Conservation (phyloP, 2,797 vertebrate genomes). For the Furcifer pardalis region DNA sequence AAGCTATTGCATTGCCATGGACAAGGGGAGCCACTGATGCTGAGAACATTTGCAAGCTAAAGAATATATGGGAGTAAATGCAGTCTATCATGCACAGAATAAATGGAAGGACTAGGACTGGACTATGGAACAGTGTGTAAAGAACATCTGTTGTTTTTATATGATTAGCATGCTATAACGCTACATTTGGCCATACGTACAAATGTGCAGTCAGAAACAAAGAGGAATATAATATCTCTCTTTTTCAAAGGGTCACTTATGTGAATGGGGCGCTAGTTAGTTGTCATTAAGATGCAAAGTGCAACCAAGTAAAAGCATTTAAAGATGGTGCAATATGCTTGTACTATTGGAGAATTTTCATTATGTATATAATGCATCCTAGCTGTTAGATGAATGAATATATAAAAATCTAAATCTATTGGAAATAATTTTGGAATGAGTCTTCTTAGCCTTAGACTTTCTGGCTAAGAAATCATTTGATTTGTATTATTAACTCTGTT, state of each 20-base stretch:
- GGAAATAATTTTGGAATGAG: neutral
- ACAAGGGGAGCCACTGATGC: neutral
- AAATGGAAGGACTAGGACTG: neutral
- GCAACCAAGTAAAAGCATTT: neutral
- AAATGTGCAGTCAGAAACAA: neutral
- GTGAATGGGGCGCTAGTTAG: neutral
- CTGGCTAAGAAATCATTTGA: neutral
- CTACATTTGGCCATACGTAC: neutral
- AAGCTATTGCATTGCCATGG: neutral
- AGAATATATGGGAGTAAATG: neutral
- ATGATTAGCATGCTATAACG: neutral
- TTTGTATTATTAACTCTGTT: slow-evolving; percentile 34
- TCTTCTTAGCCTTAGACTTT: neutral
- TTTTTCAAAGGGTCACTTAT: neutral
- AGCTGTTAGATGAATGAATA: slow-evolving; percentile 1
- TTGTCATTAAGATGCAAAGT: neutral
- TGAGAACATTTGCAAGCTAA: neutral
- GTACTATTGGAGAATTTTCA: slow-evolving; percentile 5
- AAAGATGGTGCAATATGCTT: neutral
- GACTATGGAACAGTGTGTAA: neutral
- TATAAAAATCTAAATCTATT: neutral
- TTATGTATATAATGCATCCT: neutral
- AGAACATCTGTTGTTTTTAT: neutral
- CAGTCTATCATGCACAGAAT: neutral
- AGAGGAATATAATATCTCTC: too few species aligned